Conservation (phyloP, 2,888 invertebrate species). For the Bembecia ichneumoniformis region DNA sequence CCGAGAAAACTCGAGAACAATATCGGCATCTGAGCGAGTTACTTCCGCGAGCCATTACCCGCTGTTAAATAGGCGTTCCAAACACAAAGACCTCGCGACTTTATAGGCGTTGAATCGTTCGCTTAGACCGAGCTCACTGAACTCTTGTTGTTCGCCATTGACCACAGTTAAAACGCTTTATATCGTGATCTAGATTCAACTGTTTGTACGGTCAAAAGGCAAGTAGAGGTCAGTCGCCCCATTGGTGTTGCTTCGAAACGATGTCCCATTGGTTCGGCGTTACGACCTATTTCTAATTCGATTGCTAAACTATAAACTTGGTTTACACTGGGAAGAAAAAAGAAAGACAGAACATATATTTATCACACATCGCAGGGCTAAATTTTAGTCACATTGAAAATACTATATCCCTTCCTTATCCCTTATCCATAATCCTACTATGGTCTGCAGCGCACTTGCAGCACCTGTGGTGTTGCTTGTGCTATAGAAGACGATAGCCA, state of each 20-base stretch:
- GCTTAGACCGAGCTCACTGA: not conserved
- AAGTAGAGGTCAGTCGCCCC: constrained; percentile 56
- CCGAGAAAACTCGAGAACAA: constrained; percentile 49
- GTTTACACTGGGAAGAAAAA: no score
- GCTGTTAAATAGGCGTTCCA: constrained; percentile 16
- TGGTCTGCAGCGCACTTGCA: no score
- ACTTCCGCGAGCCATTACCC: constrained; percentile 33
- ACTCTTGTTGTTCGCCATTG: not conserved
- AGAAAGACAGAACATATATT: no score
- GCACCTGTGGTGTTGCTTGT: no score
- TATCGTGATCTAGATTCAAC: constrained; percentile 30
- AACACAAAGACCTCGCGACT: constrained; percentile 13
- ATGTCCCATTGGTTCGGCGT: constrained; percentile 46
- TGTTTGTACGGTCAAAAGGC: constrained; percentile 41
- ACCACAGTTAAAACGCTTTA: not conserved
- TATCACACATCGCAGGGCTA: no score
- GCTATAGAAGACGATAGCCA: no score
- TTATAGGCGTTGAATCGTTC: not conserved
- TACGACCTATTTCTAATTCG: constrained; percentile 60
- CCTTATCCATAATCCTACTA: no score
- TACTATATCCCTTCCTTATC: no score
- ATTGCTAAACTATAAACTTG: no score
- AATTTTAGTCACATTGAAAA: no score
- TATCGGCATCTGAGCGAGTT: constrained; percentile 32
- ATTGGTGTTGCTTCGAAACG: constrained; percentile 42